These are phyloP conservation scores for Apodemia duryi DNA, from an alignment of 2,888 invertebrate species.

Conservation along the genomic window DNA sequence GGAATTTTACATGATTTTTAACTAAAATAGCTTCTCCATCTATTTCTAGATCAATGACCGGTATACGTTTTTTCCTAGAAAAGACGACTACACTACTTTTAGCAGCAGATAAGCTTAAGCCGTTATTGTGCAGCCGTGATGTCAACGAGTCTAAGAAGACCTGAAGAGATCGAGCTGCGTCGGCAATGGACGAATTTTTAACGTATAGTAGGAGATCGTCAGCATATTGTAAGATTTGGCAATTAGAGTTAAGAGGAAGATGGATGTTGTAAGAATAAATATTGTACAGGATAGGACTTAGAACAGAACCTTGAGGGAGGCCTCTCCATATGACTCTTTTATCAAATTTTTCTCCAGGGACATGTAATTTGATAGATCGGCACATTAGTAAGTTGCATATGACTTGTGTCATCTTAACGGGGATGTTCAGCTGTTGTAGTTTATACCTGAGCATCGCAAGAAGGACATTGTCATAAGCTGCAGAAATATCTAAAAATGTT, in stretches of 20 bases:
- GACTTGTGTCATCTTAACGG: not conserved
- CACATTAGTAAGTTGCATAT: not conserved
- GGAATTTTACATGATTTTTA: no score
- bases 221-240: no score
- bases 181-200: no score
- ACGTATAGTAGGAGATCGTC: no score
- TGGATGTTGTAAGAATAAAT: not conserved
- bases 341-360: not conserved
- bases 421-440: conserved; percentile 1
- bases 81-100: not conserved
- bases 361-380: not conserved
- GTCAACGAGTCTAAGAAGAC: not conserved
- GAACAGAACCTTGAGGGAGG: not conserved
- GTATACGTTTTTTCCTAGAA: not conserved
- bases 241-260: no score
- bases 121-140: not conserved
- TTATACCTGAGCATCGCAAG: conserved; percentile 14
- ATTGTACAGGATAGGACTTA: not conserved
- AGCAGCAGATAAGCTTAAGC: not conserved
- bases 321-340: not conserved
- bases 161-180: no score
- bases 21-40: no score
- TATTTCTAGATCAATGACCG: not conserved
- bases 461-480: conserved; percentile 15
- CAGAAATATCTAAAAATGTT: conserved; percentile 8